phyloP scores from a whole-genome alignment of 2,797 vertebrate genomes.

The Gadopsis marmoratus region DNA sequence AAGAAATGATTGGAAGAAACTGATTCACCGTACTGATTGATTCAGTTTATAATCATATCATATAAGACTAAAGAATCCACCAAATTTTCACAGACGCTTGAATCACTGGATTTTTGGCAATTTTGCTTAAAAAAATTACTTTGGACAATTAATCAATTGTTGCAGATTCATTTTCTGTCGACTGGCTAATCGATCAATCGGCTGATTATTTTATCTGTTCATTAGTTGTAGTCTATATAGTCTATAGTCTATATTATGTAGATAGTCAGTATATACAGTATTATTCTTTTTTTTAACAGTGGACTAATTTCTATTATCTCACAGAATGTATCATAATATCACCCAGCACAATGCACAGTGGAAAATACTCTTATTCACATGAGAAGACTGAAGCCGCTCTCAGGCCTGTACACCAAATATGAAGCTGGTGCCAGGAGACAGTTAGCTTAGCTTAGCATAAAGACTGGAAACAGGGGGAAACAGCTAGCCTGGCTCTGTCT shows the following conservation, averaged over 20 bases:
- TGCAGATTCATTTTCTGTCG: not conserved
- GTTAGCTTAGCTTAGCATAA: constrained; percentile 11
- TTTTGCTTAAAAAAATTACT: not conserved
- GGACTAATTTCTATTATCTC: not conserved
- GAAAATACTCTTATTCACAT: not conserved
- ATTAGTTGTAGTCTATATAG: not conserved
- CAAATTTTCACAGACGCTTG: not conserved
- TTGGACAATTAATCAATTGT: not conserved
- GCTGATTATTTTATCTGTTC: not conserved
- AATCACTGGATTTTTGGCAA: not conserved
- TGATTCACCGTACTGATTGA: not conserved
- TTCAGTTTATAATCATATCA: not conserved
- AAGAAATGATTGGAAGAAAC: not conserved
- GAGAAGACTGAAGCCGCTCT: not conserved
- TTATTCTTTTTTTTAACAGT: not conserved
- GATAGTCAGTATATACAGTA: not conserved
- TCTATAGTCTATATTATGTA: not conserved
- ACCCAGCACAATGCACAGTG: not conserved
- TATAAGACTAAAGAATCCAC: not conserved
- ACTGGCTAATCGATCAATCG: no score
- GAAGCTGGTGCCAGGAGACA: not conserved
- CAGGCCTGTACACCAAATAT: not conserved
- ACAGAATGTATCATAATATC: not conserved
- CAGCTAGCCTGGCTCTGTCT: not conserved
- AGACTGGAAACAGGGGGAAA: not conserved